Percentiles rank a stretch among this genome's conserved stretches.
phyloP scores from a whole-genome alignment of 1,140 invertebrate genomes.

The Lepidurus apus region DNA sequence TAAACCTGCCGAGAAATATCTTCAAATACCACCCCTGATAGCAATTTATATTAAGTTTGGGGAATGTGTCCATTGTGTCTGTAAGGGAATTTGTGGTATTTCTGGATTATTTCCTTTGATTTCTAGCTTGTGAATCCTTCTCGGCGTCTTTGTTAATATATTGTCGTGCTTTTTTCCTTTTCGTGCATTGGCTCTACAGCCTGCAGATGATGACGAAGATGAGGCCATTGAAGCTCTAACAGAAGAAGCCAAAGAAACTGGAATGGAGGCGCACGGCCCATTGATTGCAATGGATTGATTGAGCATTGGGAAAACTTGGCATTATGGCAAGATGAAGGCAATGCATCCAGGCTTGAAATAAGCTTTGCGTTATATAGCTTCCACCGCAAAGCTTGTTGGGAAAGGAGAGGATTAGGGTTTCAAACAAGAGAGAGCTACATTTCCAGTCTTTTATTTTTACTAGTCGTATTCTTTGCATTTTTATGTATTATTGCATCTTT shows the following conservation, averaged over 20 bases:
- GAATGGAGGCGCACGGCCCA: neutral
- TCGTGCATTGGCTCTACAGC: neutral
- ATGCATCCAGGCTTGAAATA: neutral
- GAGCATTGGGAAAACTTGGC: neutral
- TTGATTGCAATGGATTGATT: slow-evolving; percentile 6
- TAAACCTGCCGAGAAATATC: too few relatives aligned
- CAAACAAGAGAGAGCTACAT: neutral
- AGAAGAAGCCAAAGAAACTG: neutral
- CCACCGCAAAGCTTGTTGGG: neutral
- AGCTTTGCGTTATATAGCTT: slow-evolving; percentile 9
- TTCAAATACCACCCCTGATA: too few relatives aligned
- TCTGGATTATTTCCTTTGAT: too few relatives aligned
- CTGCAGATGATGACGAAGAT: slow-evolving; percentile 3
- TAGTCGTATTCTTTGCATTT: neutral
- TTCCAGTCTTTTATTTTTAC: slow-evolving; percentile 4
- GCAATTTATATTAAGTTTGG: too few relatives aligned
- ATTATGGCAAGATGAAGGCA: slow-evolving; percentile 6
- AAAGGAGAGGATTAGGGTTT: neutral
- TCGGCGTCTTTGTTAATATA: neutral
- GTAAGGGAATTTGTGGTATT: too few relatives aligned
- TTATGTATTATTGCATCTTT: neutral
- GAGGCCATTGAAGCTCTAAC: neutral
- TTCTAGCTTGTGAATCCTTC: too few relatives aligned
- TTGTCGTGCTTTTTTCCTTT: neutral
- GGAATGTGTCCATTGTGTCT: too few relatives aligned